These are phyloP conservation scores for Motacilla tschutschensis DNA, from an alignment of 2,113 vertebrate genomes.

Conservation along the genomic window DNA sequence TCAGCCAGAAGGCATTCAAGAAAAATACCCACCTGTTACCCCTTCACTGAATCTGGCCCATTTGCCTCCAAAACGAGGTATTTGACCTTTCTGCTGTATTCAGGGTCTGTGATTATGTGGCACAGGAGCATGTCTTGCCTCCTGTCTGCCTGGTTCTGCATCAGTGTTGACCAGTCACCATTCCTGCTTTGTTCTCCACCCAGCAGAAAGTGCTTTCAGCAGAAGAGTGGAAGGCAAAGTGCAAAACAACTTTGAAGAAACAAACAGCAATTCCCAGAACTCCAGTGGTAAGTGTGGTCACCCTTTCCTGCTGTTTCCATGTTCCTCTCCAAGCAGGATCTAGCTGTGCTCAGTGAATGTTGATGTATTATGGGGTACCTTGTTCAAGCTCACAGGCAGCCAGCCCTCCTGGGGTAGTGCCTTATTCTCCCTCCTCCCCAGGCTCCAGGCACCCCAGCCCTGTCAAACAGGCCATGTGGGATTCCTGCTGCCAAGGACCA, in stretches of 20 bases:
- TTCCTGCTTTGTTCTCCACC: slow-evolving; percentile 48
- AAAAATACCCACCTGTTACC: neutral
- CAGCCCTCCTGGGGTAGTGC: neutral
- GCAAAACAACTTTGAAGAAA: slow-evolving; percentile 91
- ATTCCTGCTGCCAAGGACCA: neutral
- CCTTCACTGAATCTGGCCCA: slow-evolving; percentile 4
- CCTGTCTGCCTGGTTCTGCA: neutral
- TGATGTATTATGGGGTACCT: neutral
- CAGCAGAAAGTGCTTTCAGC: slow-evolving; percentile 88
- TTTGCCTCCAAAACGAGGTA: neutral
- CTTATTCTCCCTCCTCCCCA: neutral
- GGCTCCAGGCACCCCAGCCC: neutral
- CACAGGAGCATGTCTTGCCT: neutral
- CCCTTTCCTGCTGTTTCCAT: neutral
- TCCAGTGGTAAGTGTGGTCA: slow-evolving; percentile 87
- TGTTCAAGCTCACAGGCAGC: neutral
- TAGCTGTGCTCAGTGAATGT: neutral
- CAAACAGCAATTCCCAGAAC: slow-evolving; percentile 92
- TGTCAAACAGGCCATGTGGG: neutral
- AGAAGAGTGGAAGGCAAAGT: slow-evolving; percentile 88
- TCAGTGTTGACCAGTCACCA: slow-evolving; percentile 20
- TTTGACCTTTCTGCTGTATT: slow-evolving; percentile 1
- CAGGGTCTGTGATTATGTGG: neutral
- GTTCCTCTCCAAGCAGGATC: neutral
- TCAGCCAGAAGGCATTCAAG: slow-evolving; percentile 28